Percentiles rank a stretch among this genome's conserved stretches.
Evolutionary conservation across 2,888 invertebrate genomes (phyloP).

Genomic region (Stenotaenia linearis): DNA sequence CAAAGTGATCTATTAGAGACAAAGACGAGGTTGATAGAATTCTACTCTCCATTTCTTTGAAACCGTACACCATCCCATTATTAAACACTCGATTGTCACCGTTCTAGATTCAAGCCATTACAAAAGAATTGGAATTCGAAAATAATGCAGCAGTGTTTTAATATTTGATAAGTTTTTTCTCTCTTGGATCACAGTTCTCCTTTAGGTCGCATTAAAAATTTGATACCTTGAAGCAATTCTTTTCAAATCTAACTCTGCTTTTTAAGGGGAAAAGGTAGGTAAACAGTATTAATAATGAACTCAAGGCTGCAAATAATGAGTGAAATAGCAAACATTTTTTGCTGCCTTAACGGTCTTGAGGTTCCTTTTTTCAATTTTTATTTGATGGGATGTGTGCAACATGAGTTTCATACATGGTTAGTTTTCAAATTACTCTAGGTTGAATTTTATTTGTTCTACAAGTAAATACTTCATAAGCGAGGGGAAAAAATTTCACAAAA

Average conservation of each 20-base stretch:
- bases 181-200: neutral
- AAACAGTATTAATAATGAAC: neutral
- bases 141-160: neutral
- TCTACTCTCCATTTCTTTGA: no score
- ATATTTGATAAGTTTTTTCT: neutral
- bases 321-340: neutral
- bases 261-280: neutral
- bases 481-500: neutral
- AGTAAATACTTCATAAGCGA: neutral
- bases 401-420: neutral
- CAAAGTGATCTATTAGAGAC: no score
- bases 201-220: conserved; percentile 4
- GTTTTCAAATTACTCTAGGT: neutral
- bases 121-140: no score
- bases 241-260: neutral
- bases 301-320: neutral
- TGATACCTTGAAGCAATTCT: neutral
- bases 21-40: no score
- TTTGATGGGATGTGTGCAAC: neutral
- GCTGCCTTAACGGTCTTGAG: neutral
- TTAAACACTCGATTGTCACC: no score
- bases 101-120: no score
- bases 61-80: no score
- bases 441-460: neutral
- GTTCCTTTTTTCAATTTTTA: neutral